A percentile compares a stretch with the other conserved stretches of the same genome.
Evolutionary conservation across 2,888 invertebrate species (phyloP).

Genomic region (Sphecodes monilicornis): DNA sequence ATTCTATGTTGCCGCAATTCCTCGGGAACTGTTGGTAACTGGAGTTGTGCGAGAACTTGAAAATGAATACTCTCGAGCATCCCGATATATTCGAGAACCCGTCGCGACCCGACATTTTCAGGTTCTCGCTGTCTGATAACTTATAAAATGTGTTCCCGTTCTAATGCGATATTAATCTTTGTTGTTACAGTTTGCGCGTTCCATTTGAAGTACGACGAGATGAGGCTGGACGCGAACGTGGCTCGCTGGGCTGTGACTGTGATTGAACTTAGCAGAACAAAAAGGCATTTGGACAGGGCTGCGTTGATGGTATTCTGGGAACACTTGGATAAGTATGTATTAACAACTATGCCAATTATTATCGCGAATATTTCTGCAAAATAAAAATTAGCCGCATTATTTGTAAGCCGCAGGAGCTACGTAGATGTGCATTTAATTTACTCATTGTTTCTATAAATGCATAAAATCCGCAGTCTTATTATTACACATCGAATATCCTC

Average conservation of each 20-base stretch:
- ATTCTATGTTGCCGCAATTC: no score
- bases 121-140: no score
- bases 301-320: slow-evolving; percentile 99
- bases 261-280: slow-evolving; percentile 95
- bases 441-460: neutral
- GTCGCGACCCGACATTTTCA: no score
- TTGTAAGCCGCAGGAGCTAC: no score
- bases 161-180: neutral
- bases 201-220: slow-evolving; percentile 98
- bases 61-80: no score
- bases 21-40: no score
- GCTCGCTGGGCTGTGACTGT: slow-evolving; percentile 98
- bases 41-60: no score
- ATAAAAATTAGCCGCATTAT: no score
- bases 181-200: slow-evolving; percentile 94
- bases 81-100: no score
- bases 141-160: neutral
- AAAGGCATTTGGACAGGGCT: slow-evolving; percentile 98
- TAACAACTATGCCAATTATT: neutral
- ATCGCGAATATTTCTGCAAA: neutral
- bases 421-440: neutral
- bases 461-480: neutral
- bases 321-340: slow-evolving; percentile 94
- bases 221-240: slow-evolving; percentile 97
- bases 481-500: neutral